Percentiles rank a stretch among this genome's conserved stretches.
These are phyloP conservation scores for Pachydiplax longipennis DNA, from an alignment of 2,888 invertebrate species.

Conservation along the genomic window DNA sequence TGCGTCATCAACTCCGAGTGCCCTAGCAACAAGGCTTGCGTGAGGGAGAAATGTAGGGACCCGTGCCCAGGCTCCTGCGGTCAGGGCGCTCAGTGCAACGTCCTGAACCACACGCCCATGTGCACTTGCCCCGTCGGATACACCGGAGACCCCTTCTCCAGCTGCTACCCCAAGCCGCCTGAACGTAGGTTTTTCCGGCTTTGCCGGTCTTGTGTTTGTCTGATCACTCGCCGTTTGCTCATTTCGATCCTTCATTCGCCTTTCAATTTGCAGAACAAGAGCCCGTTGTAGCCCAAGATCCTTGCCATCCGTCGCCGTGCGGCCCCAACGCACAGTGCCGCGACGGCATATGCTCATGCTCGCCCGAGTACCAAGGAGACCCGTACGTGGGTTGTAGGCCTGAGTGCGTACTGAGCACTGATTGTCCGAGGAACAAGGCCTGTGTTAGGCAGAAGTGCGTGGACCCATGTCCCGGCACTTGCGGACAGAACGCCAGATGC, in stretches of 20 bases:
- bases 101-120: constrained; percentile 59
- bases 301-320: constrained; percentile 78
- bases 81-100: constrained; percentile 63
- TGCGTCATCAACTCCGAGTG: constrained; percentile 76
- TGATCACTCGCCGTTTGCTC: neutral
- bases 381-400: constrained; percentile 54
- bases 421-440: constrained; percentile 55
- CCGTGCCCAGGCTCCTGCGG: constrained; percentile 67
- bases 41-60: constrained; percentile 65
- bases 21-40: constrained; percentile 63
- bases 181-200: constrained; percentile 52
- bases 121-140: constrained; percentile 71
- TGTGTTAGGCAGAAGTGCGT: constrained; percentile 60
- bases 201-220: neutral
- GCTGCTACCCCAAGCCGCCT: constrained; percentile 61
- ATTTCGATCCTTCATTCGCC: neutral
- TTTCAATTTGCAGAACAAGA: constrained; percentile 29
- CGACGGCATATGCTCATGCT: constrained; percentile 58
- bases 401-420: constrained; percentile 56
- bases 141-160: constrained; percentile 76
- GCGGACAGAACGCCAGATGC: constrained; percentile 59
- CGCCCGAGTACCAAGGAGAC: constrained; percentile 56
- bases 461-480: constrained; percentile 68
- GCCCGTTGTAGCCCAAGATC: constrained; percentile 61
- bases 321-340: constrained; percentile 70